These are phyloP conservation scores for Tachyglossus aculeatus DNA, from an alignment of 2,797 vertebrate genomes.

Conservation along the genomic window DNA sequence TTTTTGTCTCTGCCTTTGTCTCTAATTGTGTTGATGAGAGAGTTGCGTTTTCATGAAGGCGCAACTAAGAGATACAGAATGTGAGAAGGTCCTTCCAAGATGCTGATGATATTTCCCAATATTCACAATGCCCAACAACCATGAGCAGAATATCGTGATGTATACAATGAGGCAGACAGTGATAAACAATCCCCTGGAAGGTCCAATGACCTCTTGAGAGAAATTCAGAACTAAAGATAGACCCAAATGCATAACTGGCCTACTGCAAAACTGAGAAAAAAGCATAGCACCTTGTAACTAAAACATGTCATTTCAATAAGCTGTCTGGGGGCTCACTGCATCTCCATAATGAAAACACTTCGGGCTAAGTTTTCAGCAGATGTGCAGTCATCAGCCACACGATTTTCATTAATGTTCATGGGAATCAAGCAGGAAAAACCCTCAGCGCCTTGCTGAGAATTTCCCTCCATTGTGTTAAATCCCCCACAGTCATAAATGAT, in stretches of 20 bases:
- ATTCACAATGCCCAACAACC: no score
- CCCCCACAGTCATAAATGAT: slow-evolving; percentile 29
- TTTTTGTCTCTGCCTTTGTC: no score
- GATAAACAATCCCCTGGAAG: not conserved
- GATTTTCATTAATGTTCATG: slow-evolving; percentile 57
- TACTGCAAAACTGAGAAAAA: not conserved
- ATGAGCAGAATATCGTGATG: no score
- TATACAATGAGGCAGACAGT: not conserved
- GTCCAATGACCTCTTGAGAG: not conserved
- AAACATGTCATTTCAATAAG: not conserved
- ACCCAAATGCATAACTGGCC: not conserved
- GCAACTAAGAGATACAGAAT: no score
- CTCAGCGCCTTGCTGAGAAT: slow-evolving; percentile 28
- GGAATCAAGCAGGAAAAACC: slow-evolving; percentile 50
- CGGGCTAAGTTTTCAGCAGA: slow-evolving; percentile 44
- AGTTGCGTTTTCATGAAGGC: no score
- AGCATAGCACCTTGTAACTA: not conserved
- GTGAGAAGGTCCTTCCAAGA: no score
- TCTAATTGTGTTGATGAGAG: no score
- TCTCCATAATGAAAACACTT: slow-evolving; percentile 13
- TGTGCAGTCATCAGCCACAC: slow-evolving; percentile 34
- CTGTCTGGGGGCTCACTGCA: not conserved
- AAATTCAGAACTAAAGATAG: not conserved
- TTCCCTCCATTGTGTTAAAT: slow-evolving; percentile 46
- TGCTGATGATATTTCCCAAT: no score